Conservation (phyloP, 2,113 vertebrate genomes). For the Gobiocypris rarus region DNA sequence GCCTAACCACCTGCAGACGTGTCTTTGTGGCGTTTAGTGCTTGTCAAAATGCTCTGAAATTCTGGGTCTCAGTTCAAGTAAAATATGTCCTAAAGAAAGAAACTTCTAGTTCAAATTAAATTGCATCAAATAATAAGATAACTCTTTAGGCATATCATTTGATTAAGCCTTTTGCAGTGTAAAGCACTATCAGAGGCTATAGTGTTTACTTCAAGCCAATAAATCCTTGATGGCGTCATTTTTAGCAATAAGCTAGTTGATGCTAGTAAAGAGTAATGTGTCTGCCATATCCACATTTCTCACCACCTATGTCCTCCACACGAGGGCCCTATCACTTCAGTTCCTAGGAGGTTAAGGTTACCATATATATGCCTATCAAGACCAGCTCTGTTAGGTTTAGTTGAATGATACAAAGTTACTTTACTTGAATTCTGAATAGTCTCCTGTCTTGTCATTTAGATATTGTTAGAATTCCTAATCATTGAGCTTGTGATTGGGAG, state of each 20-base stretch:
- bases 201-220: background rate
- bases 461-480: background rate
- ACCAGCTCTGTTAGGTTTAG: background rate
- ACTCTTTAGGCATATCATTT: conserved; percentile 16
- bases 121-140: conserved; percentile 13
- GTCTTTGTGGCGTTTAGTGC: conserved; percentile 48
- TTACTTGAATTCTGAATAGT: background rate
- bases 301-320: background rate
- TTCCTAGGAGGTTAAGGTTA: background rate
- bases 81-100: conserved; percentile 23
- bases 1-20: conserved; percentile 59
- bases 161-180: background rate
- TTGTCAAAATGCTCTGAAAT: conserved; percentile 46
- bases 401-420: background rate
- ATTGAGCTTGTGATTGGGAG: background rate
- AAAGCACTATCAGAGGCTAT: background rate
- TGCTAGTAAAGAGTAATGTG: background rate
- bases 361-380: background rate
- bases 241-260: background rate
- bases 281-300: background rate
- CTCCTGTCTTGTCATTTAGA: background rate
- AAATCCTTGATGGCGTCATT: background rate
- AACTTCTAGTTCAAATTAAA: conserved; percentile 1
- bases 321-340: conserved; percentile 12
- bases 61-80: conserved; percentile 45